Conservation (phyloP, 2,113 vertebrate species). For the Dolichallabes microphthalmus region DNA sequence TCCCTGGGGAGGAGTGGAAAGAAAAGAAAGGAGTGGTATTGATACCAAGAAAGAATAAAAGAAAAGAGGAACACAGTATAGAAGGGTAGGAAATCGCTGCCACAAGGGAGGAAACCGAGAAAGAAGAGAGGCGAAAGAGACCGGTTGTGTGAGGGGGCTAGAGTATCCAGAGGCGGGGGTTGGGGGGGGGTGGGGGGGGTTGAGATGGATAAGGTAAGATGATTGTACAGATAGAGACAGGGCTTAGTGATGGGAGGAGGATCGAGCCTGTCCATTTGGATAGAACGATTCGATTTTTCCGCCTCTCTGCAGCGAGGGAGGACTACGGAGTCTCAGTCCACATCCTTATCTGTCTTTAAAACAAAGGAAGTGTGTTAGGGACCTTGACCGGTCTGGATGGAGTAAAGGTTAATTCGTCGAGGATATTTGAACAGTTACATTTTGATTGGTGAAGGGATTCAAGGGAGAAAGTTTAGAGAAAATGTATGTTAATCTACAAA, state of each 20-base stretch:
- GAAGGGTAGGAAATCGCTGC: constrained; percentile 43
- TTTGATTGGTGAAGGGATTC: background rate
- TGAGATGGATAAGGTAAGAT: constrained; percentile 49
- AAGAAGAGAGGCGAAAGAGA: constrained; percentile 32
- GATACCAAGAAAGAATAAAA: constrained; percentile 45
- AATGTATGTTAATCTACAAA: background rate
- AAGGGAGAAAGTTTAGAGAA: background rate
- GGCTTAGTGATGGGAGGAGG: constrained; percentile 21
- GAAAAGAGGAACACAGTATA: constrained; percentile 1
- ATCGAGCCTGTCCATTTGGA: constrained; percentile 27
- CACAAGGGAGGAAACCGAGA: constrained; percentile 39
- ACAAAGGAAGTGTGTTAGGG: constrained; percentile 22
- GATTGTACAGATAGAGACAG: constrained; percentile 47
- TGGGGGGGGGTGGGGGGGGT: constrained; percentile 15
- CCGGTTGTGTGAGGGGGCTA: constrained; percentile 6
- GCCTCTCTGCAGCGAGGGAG: background rate
- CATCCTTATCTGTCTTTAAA: constrained; percentile 21
- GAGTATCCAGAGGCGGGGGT: constrained; percentile 32
- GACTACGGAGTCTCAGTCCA: background rate
- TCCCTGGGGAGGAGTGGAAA: constrained; percentile 34
- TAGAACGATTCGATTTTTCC: constrained; percentile 23
- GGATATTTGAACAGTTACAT: background rate
- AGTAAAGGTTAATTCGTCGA: background rate
- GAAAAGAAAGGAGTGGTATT: constrained; percentile 49
- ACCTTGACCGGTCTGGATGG: background rate